These are phyloP conservation scores for Oreochromis tanganicae DNA, from an alignment of 2,113 vertebrate genomes.

Conservation along the genomic window DNA sequence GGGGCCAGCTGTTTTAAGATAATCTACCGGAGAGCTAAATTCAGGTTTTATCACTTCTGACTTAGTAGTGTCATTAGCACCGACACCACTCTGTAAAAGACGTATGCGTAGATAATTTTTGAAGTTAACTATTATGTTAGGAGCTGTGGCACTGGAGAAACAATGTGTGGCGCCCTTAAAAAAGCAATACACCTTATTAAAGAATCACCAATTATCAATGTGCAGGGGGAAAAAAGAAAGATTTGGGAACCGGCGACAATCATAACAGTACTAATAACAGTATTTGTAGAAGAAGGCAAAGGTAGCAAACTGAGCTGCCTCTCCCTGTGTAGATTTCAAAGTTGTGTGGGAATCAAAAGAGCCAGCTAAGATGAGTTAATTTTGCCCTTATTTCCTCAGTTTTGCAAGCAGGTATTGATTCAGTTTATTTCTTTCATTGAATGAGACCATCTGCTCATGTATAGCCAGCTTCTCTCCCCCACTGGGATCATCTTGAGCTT, in stretches of 20 bases:
- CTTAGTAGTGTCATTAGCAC: background rate
- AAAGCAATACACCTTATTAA: accelerated
- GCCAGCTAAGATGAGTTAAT: background rate
- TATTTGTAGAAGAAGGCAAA: background rate
- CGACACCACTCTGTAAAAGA: background rate
- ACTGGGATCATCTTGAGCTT: background rate
- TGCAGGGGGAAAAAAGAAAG: background rate
- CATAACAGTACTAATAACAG: background rate
- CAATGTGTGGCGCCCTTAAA: background rate
- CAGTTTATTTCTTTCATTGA: background rate
- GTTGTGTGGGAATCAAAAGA: background rate
- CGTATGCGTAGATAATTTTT: background rate
- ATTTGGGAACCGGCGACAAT: background rate
- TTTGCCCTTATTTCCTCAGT: background rate
- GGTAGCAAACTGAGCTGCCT: background rate
- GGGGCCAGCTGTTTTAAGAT: background rate
- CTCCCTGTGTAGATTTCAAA: background rate
- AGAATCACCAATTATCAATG: background rate
- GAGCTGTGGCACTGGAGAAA: background rate
- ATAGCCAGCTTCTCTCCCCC: background rate
- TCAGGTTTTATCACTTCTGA: background rate
- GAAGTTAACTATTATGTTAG: background rate
- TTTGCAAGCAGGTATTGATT: background rate
- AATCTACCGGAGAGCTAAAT: background rate
- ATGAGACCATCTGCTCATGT: background rate